These are phyloP conservation scores for Penaeus vannamei DNA, from an alignment of 1,140 invertebrate genomes.

Conservation along the genomic window DNA sequence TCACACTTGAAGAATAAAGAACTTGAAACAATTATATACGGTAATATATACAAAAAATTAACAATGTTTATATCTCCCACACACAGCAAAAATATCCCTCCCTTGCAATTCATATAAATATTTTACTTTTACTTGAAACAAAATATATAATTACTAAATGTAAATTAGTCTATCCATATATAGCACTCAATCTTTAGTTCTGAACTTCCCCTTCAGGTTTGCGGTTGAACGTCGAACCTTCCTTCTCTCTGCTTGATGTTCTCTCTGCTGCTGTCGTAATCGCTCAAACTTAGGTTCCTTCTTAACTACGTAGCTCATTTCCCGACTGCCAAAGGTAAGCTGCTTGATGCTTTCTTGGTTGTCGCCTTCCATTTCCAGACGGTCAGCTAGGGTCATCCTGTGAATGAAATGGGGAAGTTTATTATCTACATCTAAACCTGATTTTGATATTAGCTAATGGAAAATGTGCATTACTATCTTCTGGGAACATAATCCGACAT, in stretches of 20 bases:
- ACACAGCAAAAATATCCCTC: too few species aligned
- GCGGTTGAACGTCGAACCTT: conserved; percentile 29
- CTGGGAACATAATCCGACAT: too few species aligned
- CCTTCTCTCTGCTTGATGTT: conserved; percentile 48
- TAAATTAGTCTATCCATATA: too few species aligned
- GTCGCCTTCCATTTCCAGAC: conserved; percentile 40
- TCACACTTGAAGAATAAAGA: too few species aligned
- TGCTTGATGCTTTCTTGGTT: conserved; percentile 30
- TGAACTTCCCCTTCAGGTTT: conserved; percentile 48
- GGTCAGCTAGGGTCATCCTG: conserved; percentile 48
- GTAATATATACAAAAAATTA: too few species aligned
- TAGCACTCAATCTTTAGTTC: conserved; percentile 22
- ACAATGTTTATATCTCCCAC: too few species aligned
- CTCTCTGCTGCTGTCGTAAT: conserved; percentile 35
- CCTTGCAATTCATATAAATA: too few species aligned
- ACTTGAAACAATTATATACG: too few species aligned
- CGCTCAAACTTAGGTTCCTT: conserved; percentile 38
- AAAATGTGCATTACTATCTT: too few species aligned
- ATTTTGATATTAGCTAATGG: too few species aligned
- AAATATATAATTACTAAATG: too few species aligned
- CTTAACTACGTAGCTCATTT: conserved; percentile 55
- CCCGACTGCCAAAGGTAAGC: conserved; percentile 47
- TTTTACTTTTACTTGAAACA: too few species aligned
- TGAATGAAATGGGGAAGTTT: background rate
- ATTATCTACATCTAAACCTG: background rate